phyloP scores from a whole-genome alignment of 2,888 invertebrate species.

The Lasioglossum villosulum region DNA sequence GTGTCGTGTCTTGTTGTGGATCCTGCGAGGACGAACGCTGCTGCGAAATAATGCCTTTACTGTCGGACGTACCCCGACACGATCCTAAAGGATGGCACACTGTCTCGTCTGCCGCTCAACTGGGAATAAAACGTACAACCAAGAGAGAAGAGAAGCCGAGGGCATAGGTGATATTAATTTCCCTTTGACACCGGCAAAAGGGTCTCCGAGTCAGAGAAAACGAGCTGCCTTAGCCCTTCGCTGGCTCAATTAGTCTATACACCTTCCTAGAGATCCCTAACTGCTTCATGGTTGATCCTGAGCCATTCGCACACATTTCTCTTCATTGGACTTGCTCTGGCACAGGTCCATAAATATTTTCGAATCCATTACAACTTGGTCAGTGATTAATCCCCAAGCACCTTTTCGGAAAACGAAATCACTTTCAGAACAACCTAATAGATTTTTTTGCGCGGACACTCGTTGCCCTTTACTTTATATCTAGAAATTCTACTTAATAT shows the following conservation, averaged over 20 bases:
- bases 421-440: no score
- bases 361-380: no score
- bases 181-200: neutral
- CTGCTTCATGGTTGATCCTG: neutral
- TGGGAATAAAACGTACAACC: neutral
- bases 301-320: neutral
- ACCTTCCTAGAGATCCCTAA: neutral
- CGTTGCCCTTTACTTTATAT: no score
- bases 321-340: no score
- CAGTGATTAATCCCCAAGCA: no score
- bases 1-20: slow-evolving; percentile 24
- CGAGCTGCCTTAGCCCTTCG: neutral
- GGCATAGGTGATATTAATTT: slow-evolving; percentile 26
- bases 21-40: slow-evolving; percentile 53
- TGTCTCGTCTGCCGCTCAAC: slow-evolving; percentile 5
- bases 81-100: slow-evolving; percentile 52
- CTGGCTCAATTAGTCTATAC: neutral
- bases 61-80: slow-evolving; percentile 35
- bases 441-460: no score
- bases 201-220: neutral
- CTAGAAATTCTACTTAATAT: no score
- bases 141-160: neutral
- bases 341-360: no score
- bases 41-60: slow-evolving; percentile 66
- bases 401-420: no score